phyloP scores from a whole-genome alignment of 30 jellyfish, hydroid and myxozoan genomes.

The Mastigias papua region DNA sequence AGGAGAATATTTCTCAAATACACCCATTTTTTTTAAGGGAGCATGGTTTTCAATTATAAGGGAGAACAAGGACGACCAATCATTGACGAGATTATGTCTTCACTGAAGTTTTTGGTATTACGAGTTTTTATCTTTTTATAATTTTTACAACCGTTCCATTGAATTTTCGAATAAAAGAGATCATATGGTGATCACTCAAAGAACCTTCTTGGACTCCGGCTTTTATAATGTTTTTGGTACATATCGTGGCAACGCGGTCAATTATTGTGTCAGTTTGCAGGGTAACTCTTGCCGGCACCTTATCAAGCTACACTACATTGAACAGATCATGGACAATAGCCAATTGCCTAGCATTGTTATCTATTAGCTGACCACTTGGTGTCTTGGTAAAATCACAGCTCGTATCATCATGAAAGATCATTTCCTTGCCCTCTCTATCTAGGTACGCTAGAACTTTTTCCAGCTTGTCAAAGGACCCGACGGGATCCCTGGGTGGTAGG shows the following conservation, averaged over 20 bases:
- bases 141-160: background rate
- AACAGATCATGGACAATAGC: background rate
- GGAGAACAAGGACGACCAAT: conserved; percentile 55
- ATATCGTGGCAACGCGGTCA: background rate
- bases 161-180: background rate
- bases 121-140: conserved; percentile 10
- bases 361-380: background rate
- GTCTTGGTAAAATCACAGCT: background rate
- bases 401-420: background rate
- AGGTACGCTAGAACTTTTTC: background rate
- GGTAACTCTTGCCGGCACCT: background rate
- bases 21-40: conserved; percentile 33
- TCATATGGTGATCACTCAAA: conserved; percentile 21
- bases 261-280: background rate
- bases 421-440: conserved; percentile 13
- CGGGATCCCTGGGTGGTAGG: background rate
- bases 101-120: conserved; percentile 19
- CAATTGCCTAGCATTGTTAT: background rate
- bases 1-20: conserved; percentile 46
- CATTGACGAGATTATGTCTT: conserved; percentile 10
- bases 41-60: conserved; percentile 37
- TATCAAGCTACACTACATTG: background rate
- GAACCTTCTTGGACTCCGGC: conserved; percentile 48
- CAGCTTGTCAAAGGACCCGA: conserved; percentile 15
- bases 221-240: conserved; percentile 25